Evolutionary conservation across 1,140 invertebrate species (phyloP), one percentile per base, ranked within the genome.

Genomic region (Panulirus ornatus): DNA sequence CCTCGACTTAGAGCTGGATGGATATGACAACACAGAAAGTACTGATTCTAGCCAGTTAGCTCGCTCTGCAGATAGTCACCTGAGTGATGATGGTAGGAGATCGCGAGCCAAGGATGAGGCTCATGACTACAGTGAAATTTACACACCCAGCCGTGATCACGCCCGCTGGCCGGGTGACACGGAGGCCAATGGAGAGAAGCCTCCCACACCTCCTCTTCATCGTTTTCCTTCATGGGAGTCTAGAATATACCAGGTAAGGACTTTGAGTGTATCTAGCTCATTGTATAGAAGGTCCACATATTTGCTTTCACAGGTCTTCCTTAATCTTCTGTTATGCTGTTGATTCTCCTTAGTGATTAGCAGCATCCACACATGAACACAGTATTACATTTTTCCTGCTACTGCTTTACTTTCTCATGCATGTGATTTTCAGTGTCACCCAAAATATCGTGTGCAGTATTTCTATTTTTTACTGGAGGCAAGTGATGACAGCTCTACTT

Each of bases 101-200:
- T 71, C 88, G 84, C 51, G 85, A n/a, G 91, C 79, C 22, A 88
- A 86, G 70, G 91, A 92, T 42, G 91, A 92, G 63, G 38, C 42
- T n/a, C 91, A 92, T 97, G 97, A 98, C 93, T 98, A 98, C 93
- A 97, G 97, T 9, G 97, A 98, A 94, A 98, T 98, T 89, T 98
- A 98, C 93, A 98, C 97, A n/a, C 97, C 97, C 0, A 97, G 96
- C 92, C 96, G 97, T 93, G 97, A 98, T 44, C 79, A 91, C 82
- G 54, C 84, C 70, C 6, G 95, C 94, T 70, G 95, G 94, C 73
- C 94, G 14, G 93, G 94, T 94, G 93, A 91, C 93, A 93, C 93
- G 86, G 93, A 91, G 93, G 93, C 91, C 89, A 93, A 94, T 85
- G 94, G 94, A 22, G 93, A 93, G 5, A 95, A 96, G 91, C 97